Base-by-base conservation (phyloP, 2,888 invertebrate genomes). In the Graphium colonna region DNA sequence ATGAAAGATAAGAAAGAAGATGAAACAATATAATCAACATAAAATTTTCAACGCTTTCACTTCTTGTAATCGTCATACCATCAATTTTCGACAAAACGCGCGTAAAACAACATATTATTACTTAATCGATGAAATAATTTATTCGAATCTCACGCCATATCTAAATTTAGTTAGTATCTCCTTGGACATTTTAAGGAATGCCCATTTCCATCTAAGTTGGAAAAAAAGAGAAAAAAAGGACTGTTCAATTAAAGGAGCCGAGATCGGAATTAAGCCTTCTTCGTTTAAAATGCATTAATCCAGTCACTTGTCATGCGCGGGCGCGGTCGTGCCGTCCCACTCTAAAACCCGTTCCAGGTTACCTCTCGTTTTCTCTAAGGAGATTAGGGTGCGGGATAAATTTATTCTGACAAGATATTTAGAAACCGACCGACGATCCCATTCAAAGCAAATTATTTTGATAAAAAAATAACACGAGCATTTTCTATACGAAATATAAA, bases 271-370 rank as follows among this genome's bases (percentile, higher is more conserved):
- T 87, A 85, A 88, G 88, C 88, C 84, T 82, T 88, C 85, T 82
- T 80, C 84, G 81, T 87, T 89, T 86, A 86, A 88, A 87, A 86
- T 85, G 82, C 86, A 86, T 88, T 88, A 88, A 88, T 87, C 86
- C 84, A 81, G 83, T 82, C 85, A 86, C 87, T 84, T 86, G 88
- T 83, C 85, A 83, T 76, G 83, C 77, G 75, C 79, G 63, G 66
- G 75, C 77, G 79, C 79, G 72, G 60, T 70, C 61, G 61, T 60
- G 68, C 64, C 65, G 64, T 85, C 84, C 71, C 76, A 64, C 70
- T 85, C 82, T 78, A 78, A 86, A 87, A 87, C 88, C 75, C 74
- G 87, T 87, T 87, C 76, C 73, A 69, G 67, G 69, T 61, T 62
- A 57, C 67, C 69, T 77, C 77, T 77, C 73, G 63, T 67, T 73